Conservation (phyloP, 2,888 invertebrate species). For the Xanthia icteritia region DNA sequence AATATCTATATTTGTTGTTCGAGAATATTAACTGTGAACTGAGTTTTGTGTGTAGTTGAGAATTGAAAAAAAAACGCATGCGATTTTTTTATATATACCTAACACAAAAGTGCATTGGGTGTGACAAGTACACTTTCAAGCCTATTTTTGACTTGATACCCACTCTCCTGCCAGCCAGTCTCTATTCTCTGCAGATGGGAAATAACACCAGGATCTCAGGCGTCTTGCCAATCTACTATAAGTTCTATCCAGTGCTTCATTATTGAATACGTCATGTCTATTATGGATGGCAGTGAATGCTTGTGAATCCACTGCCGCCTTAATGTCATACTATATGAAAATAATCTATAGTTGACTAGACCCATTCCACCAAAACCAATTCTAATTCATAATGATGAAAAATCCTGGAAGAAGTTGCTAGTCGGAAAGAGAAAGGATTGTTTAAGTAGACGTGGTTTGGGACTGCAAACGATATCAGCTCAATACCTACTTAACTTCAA, state of each 20-base stretch:
- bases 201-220: neutral
- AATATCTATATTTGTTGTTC: constrained; percentile 63
- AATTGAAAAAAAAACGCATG: neutral
- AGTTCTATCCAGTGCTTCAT: neutral
- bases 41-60: neutral
- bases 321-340: neutral
- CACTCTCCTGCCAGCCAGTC: neutral
- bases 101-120: neutral
- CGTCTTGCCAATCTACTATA: neutral
- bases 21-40: constrained; percentile 39
- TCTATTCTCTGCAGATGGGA: neutral
- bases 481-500: constrained; percentile 33
- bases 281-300: neutral
- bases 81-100: neutral
- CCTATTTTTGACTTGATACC: neutral
- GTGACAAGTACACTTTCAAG: neutral
- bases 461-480: neutral
- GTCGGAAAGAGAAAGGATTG: neutral
- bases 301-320: neutral
- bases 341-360: neutral
- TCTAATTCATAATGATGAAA: neutral
- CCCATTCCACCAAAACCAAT: neutral
- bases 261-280: neutral
- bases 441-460: neutral
- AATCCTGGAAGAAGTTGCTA: neutral